Evolutionary conservation across 1,140 invertebrate species (phyloP), one percentile per base, ranked within the genome.

Genomic region (Anoplolepis gracilipes): DNA sequence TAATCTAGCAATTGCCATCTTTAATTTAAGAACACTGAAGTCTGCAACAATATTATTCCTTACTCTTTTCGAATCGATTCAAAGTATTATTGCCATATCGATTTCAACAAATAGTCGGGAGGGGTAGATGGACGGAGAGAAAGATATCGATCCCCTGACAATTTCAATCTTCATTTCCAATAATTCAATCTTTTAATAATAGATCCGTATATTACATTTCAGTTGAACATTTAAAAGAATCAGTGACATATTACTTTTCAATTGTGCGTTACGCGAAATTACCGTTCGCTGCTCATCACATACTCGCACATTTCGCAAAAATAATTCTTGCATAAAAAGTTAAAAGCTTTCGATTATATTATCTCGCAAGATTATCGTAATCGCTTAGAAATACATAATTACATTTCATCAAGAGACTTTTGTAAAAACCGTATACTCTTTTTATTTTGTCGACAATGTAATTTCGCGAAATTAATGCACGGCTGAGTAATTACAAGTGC

Each of bases 21-120:
- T 82, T 82, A 82, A 82, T 82, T 82, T 82, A 82, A 82, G 53
- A 57, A 16, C 42, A 72, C 67, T 25, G 53, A 39, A 73, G 53
- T 82, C 78, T 73, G 78, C 67, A 82, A 61, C 5, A 82, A 82
- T 73, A 82, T 82, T 82, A 82, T 82, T 72, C 36, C 67, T 42
- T 59, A 42, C 67, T 22, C 59, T 82, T 36, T 11, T 72, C 33
- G 67, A 53, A 73, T 82, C 78, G 78, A 82, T 82, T 13, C 36
- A 42, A 42, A 16, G 19, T 19, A 42, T 82, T 82, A 82, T 72
- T 82, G 67, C n/a, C n/a, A 49, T 36, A 82, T 82, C 55, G 78
- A 82, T 82, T 73, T 82, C 78, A 73, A 73, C 36, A 82, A 73
- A 73, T 73, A 82, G 49, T 53, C 42, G 10, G 57, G 25, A 10